phyloP scores from a whole-genome alignment of 2,888 invertebrate genomes.

The Suillia variegata region DNA sequence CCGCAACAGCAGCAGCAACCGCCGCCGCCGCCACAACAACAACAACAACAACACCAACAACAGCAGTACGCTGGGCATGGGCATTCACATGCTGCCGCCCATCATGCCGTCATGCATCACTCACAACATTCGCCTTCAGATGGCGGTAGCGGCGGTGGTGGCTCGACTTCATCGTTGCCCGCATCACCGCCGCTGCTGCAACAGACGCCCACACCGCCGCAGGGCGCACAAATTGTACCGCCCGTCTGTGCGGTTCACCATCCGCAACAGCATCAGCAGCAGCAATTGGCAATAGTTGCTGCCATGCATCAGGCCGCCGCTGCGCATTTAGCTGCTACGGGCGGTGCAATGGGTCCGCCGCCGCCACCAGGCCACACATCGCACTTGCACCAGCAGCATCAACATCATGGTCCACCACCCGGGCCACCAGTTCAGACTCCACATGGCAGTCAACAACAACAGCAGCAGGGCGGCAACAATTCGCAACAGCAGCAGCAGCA shows the following conservation, averaged over 20 bases:
- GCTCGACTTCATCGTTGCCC: constrained; percentile 50
- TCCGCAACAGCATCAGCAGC: constrained; percentile 53
- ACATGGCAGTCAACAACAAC: constrained; percentile 23
- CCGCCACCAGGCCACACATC: too few species aligned
- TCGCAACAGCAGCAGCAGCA: constrained; percentile 30
- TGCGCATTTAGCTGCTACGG: constrained; percentile 33
- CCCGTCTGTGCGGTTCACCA: constrained; percentile 53
- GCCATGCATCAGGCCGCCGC: constrained; percentile 53
- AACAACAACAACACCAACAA: constrained; percentile 23
- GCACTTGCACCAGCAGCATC: constrained; percentile 37
- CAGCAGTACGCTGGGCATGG: constrained; percentile 30
- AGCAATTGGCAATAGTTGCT: constrained; percentile 55
- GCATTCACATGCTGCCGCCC: constrained; percentile 27
- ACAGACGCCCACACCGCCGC: constrained; percentile 52
- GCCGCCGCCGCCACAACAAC: constrained; percentile 25
- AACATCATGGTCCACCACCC: constrained; percentile 34
- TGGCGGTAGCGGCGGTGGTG: too few species aligned
- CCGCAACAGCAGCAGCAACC: constrained; percentile 32
- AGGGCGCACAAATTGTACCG: constrained; percentile 54
- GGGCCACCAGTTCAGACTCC: constrained; percentile 12
- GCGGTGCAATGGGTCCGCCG: constrained; percentile 27
- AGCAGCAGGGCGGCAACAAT: constrained; percentile 25
- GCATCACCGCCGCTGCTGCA: constrained; percentile 56
- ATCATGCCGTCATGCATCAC: too few species aligned
- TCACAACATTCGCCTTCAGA: constrained; percentile 54